These are phyloP conservation scores for Cyclophora albipunctata DNA, from an alignment of 2,888 invertebrate genomes.

Conservation along the genomic window DNA sequence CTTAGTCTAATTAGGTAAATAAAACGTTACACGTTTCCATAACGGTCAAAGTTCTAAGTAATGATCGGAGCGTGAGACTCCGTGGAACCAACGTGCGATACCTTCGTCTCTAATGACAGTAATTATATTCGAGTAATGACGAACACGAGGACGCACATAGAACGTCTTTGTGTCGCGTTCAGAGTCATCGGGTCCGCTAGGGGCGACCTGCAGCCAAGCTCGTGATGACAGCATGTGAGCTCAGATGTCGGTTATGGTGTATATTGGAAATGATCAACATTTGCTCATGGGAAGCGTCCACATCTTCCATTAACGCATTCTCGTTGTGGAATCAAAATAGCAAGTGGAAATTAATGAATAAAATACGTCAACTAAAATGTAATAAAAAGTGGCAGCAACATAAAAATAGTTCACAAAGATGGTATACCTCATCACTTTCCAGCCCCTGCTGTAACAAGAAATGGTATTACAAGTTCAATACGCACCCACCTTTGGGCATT, in stretches of 20 bases:
- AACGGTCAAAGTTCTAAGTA: too few species aligned
- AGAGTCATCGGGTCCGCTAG: too few species aligned
- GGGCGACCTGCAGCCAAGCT: slow-evolving; percentile 40
- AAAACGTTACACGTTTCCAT: too few species aligned
- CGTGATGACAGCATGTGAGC: slow-evolving; percentile 57
- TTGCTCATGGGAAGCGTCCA: slow-evolving; percentile 71
- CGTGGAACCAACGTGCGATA: background rate
- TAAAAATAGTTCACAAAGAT: slow-evolving; percentile 74
- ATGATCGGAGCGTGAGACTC: too few species aligned
- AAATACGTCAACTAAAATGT: slow-evolving; percentile 68
- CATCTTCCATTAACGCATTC: slow-evolving; percentile 72
- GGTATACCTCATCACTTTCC: slow-evolving; percentile 93
- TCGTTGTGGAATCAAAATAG: slow-evolving; percentile 64
- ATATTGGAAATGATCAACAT: slow-evolving; percentile 48
- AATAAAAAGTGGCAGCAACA: slow-evolving; percentile 74
- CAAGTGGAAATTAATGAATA: slow-evolving; percentile 68
- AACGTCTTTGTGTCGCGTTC: too few species aligned
- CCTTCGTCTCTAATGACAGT: too few species aligned
- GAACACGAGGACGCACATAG: too few species aligned
- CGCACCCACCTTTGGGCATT: slow-evolving; percentile 72
- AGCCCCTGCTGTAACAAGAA: slow-evolving; percentile 90
- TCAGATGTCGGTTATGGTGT: slow-evolving; percentile 49
- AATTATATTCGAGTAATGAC: too few species aligned
- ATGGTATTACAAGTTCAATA: slow-evolving; percentile 74
- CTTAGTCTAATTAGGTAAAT: too few species aligned